These are phyloP conservation scores for Coenonympha arcania DNA, from an alignment of 2,888 invertebrate species.

Conservation along the genomic window DNA sequence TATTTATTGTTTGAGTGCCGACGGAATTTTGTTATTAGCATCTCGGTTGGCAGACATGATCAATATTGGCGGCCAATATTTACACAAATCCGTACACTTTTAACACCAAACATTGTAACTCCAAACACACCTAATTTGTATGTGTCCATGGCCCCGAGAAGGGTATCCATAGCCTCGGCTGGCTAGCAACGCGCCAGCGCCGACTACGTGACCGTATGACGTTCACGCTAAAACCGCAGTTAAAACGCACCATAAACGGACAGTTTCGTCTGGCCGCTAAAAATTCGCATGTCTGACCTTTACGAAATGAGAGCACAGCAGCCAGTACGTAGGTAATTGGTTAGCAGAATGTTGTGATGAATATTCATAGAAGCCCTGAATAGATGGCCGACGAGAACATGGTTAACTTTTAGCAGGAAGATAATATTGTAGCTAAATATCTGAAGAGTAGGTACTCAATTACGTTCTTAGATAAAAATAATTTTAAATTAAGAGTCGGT, in stretches of 20 bases:
- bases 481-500: too few species aligned
- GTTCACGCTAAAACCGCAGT: conserved; percentile 9
- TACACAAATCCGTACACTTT: conserved; percentile 62
- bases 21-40: conserved; percentile 49
- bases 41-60: conserved; percentile 53
- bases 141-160: conserved; percentile 35
- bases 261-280: conserved; percentile 22
- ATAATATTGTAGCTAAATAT: neutral
- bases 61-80: conserved; percentile 60
- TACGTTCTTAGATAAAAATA: too few species aligned
- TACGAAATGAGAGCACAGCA: conserved; percentile 14
- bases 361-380: conserved; percentile 5
- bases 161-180: conserved; percentile 20
- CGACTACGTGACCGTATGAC: conserved; percentile 26
- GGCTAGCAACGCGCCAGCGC: conserved; percentile 19
- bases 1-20: conserved; percentile 39
- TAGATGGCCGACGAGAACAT: neutral
- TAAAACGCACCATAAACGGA: conserved; percentile 20
- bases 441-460: too few species aligned
- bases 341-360: conserved; percentile 2
- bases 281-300: conserved; percentile 23
- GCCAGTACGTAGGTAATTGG: too few species aligned
- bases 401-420: neutral
- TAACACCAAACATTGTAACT: conserved; percentile 62
- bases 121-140: conserved; percentile 53